These are phyloP conservation scores for Drosophila incognita DNA, from an alignment of 2,888 invertebrate species.

Conservation along the genomic window DNA sequence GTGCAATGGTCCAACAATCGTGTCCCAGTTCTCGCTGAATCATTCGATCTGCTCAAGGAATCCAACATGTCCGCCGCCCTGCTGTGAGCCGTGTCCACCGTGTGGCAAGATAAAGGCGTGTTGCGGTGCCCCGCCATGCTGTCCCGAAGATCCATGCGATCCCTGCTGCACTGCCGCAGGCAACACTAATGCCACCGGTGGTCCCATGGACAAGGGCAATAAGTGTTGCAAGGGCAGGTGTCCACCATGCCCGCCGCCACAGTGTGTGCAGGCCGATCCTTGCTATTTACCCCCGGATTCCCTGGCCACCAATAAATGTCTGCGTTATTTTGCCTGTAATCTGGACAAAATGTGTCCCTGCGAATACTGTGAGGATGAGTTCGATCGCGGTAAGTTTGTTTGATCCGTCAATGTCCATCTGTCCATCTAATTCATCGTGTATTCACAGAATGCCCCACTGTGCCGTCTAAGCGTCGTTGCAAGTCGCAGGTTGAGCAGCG, in stretches of 20 bases:
- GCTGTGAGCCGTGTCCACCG: constrained; percentile 9
- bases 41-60: constrained; percentile 67
- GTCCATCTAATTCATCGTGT: not conserved
- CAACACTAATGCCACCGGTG: constrained; percentile 48
- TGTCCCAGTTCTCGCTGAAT: constrained; percentile 80
- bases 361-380: constrained; percentile 81
- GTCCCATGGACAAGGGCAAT: constrained; percentile 56
- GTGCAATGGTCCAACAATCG: constrained; percentile 83
- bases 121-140: not conserved
- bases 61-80: constrained; percentile 50
- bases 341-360: constrained; percentile 77
- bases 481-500: constrained; percentile 51
- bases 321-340: constrained; percentile 82
- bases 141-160: constrained; percentile 35
- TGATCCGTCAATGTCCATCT: not conserved
- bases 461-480: constrained; percentile 48
- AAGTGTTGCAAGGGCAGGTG: constrained; percentile 41
- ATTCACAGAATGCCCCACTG: constrained; percentile 65
- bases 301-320: constrained; percentile 45
- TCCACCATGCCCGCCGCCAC: constrained; percentile 14
- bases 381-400: constrained; percentile 74
- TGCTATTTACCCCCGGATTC: constrained; percentile 42
- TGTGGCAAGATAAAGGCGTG: constrained; percentile 29
- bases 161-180: constrained; percentile 27
- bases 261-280: constrained; percentile 57